phyloP scores from a whole-genome alignment of 1,140 invertebrate species.

The Sarcophaga bullata region DNA sequence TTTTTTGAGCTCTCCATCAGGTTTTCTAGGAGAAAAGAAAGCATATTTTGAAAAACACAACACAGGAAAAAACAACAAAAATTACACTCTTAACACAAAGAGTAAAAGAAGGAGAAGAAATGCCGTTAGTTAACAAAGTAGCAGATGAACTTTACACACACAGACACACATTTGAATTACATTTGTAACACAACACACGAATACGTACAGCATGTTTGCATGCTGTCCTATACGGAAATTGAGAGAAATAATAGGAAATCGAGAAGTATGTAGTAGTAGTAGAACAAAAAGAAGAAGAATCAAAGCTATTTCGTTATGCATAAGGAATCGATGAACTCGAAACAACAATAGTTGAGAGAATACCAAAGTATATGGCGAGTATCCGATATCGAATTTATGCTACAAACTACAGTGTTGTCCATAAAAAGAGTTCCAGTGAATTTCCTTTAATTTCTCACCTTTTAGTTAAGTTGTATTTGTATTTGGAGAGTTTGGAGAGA shows the following conservation, averaged over 20 bases:
- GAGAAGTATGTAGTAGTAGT: neutral
- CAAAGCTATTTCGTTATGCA: neutral
- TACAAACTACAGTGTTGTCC: no score
- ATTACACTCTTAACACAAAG: neutral
- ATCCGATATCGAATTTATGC: no score
- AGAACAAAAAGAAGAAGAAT: neutral
- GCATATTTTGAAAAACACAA: neutral
- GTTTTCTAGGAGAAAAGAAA: neutral
- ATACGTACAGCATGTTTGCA: neutral
- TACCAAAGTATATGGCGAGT: no score
- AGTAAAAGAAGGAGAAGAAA: neutral
- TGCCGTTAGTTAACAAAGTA: constrained; percentile 16
- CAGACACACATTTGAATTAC: neutral
- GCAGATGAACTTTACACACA: neutral
- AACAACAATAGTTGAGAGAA: no score
- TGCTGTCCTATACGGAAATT: neutral
- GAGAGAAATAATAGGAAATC: neutral
- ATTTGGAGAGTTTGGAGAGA: no score
- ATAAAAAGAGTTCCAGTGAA: no score
- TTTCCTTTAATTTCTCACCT: no score
- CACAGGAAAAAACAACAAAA: constrained; percentile 4
- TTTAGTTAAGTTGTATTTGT: no score
- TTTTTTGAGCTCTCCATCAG: neutral
- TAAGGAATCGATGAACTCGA: neutral
- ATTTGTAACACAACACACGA: neutral